Base-by-base conservation (phyloP, 2,888 invertebrate species). In the Pyralis farinalis region DNA sequence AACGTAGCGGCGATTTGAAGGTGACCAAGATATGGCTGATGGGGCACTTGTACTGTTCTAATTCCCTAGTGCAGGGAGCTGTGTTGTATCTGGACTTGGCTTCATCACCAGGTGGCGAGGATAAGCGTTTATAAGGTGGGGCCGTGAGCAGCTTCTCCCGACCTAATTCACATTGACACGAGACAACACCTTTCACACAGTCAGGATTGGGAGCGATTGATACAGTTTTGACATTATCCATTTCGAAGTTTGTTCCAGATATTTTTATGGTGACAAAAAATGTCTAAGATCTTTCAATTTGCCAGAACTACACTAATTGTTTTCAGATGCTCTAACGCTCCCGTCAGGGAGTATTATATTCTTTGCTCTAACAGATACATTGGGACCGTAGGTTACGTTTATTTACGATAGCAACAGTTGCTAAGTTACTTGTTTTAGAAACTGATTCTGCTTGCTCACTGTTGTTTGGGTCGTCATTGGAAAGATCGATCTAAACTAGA, bases 91-190 rank as follows among this genome's bases (percentile, higher is more conserved):
- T 68, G 1, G 72, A 66, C 42, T 67, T 71, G 16, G 47, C 49
- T 16, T 77, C 79, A 25, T 78, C 77, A 1, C 57, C 66, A 11
- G 53, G 47, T 1, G 67, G 47, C 6, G 60, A 55, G 4, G 54
- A 44, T n/a, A 58, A 37, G 3, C 64, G 67, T 46, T 69, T 75
- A 53, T 80, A 78, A 25, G 84, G 77, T 31, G 88, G 87, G 22
- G 88, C 88, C 12, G 86, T 84, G 1, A 86, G 67, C 42, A 88
- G 47, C 53, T 86, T 87, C 46, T 88, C 85, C 44, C 84, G 80
- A 43, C 88, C 88, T 48, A 88, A 48, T 51, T 84, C 85, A 45
- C 88, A 88, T 47, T 88, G 88, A 49, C 86, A 86, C 41, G 67
- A 67, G 12, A 63, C 66, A 34, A 68, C 72, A 47, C 53, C 75